phyloP scores from a whole-genome alignment of 1,140 invertebrate genomes.

The Chrysopa pallens region DNA sequence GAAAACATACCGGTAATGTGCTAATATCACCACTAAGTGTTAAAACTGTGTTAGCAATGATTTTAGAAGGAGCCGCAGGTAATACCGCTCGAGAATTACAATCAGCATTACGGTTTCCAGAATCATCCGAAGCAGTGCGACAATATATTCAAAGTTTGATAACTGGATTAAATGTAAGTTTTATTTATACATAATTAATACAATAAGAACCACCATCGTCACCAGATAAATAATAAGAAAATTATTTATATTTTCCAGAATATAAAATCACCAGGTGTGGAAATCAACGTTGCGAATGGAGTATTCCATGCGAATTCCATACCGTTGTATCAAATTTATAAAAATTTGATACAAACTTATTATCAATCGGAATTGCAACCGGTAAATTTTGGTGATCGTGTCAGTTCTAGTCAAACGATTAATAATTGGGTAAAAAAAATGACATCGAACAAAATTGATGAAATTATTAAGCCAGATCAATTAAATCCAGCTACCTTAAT shows the following conservation, averaged over 20 bases:
- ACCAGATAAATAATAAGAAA: too few species aligned
- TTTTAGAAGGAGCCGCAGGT: constrained; percentile 25
- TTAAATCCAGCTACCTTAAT: constrained; percentile 30
- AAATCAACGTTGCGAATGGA: too few species aligned
- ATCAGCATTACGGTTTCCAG: constrained; percentile 17
- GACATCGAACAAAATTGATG: constrained; percentile 28
- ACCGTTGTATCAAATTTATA: neutral
- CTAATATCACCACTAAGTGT: constrained; percentile 27
- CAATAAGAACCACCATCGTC: too few species aligned
- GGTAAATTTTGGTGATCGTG: constrained; percentile 21
- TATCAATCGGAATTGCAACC: constrained; percentile 15
- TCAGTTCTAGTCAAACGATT: constrained; percentile 14
- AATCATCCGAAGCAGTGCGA: constrained; percentile 11
- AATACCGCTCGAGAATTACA: constrained; percentile 22
- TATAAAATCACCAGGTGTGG: too few species aligned
- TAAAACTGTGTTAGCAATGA: constrained; percentile 27
- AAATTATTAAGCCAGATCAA: constrained; percentile 22
- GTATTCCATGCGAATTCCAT: neutral
- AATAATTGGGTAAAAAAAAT: constrained; percentile 31
- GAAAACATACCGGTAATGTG: constrained; percentile 14
- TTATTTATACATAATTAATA: too few species aligned
- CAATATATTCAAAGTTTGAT: constrained; percentile 18
- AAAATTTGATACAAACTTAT: neutral
- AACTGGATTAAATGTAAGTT: constrained; percentile 20
- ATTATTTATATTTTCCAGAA: neutral